Percentiles rank a stretch among this genome's conserved stretches.
Conservation (phyloP, 2,113 vertebrate species). For the Oryzias javanicus region DNA sequence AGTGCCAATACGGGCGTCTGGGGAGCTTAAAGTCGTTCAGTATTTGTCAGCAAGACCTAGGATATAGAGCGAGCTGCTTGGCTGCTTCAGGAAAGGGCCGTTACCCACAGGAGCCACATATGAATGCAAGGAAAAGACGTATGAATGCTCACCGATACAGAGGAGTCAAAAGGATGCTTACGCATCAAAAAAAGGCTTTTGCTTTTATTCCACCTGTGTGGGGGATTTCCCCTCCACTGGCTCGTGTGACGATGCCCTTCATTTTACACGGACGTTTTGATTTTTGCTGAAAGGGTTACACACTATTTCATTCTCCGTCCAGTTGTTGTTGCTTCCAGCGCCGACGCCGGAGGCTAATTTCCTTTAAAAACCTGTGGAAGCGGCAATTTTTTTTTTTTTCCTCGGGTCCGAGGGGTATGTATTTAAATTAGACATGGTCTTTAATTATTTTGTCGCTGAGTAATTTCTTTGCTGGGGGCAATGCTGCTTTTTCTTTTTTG, state of each 20-base stretch:
- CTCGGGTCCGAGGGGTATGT: conserved; percentile 50
- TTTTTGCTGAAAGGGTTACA: conserved; percentile 11
- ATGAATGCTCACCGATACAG: not conserved
- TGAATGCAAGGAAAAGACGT: conserved; percentile 10
- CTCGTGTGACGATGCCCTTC: not conserved
- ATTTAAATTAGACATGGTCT: conserved; percentile 74
- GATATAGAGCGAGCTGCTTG: conserved; percentile 51
- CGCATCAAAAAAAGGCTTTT: not conserved
- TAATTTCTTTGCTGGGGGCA: conserved; percentile 71
- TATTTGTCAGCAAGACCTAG: conserved; percentile 59
- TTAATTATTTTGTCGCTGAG: conserved; percentile 76
- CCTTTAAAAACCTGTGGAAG: conserved; percentile 59
- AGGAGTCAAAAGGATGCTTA: conserved; percentile 5
- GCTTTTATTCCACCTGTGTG: conserved; percentile 4
- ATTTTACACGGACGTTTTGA: conserved; percentile 8
- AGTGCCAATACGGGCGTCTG: too few species aligned
- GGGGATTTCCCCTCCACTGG: too few species aligned
- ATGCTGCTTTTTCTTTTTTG: conserved; percentile 31
- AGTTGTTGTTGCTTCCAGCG: conserved; percentile 16
- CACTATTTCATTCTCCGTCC: conserved; percentile 44
- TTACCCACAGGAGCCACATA: conserved; percentile 38
- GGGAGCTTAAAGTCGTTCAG: too few species aligned
- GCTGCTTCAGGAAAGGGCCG: conserved; percentile 62
- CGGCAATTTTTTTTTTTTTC: conserved; percentile 53
- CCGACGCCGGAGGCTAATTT: conserved; percentile 32